phyloP scores from a whole-genome alignment of 2,888 invertebrate genomes.

The Acronicta aceris region DNA sequence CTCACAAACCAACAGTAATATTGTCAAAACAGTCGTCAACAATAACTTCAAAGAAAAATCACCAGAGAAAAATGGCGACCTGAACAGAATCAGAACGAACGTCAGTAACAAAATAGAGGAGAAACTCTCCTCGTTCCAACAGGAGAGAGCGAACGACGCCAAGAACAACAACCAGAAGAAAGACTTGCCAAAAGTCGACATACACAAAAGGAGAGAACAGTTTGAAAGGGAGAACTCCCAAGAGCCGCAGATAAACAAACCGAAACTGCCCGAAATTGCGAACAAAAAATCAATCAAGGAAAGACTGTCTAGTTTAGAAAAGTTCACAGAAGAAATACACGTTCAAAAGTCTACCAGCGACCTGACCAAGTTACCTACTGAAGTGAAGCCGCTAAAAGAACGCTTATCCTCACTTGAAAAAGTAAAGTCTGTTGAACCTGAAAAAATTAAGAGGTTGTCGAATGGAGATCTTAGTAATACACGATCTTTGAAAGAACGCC shows the following conservation, averaged over 20 bases:
- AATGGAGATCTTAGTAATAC: slow-evolving; percentile 83
- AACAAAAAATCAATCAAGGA: slow-evolving; percentile 93
- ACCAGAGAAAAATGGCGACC: slow-evolving; percentile 81
- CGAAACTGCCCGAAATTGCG: slow-evolving; percentile 90
- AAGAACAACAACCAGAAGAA: slow-evolving; percentile 86
- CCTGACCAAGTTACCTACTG: slow-evolving; percentile 87
- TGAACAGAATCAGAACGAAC: slow-evolving; percentile 84
- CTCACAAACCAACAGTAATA: slow-evolving; percentile 87
- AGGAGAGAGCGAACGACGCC: slow-evolving; percentile 80
- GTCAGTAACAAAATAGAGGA: slow-evolving; percentile 90
- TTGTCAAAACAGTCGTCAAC: slow-evolving; percentile 82
- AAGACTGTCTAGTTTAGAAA: slow-evolving; percentile 91
- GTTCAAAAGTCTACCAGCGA: slow-evolving; percentile 84
- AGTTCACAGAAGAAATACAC: slow-evolving; percentile 89
- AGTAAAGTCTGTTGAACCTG: slow-evolving; percentile 83
- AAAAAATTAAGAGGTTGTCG: slow-evolving; percentile 82
- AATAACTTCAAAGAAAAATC: slow-evolving; percentile 85
- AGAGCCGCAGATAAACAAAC: slow-evolving; percentile 84
- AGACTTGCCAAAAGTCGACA: slow-evolving; percentile 94
- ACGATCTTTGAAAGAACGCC: slow-evolving; percentile 84
- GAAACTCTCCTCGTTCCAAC: slow-evolving; percentile 90
- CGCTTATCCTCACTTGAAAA: slow-evolving; percentile 91
- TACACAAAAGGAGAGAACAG: slow-evolving; percentile 94
- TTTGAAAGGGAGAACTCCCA: slow-evolving; percentile 92
- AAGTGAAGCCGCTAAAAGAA: slow-evolving; percentile 91